phyloP scores from a whole-genome alignment of 2,888 invertebrate species.

The Oligia strigilis region DNA sequence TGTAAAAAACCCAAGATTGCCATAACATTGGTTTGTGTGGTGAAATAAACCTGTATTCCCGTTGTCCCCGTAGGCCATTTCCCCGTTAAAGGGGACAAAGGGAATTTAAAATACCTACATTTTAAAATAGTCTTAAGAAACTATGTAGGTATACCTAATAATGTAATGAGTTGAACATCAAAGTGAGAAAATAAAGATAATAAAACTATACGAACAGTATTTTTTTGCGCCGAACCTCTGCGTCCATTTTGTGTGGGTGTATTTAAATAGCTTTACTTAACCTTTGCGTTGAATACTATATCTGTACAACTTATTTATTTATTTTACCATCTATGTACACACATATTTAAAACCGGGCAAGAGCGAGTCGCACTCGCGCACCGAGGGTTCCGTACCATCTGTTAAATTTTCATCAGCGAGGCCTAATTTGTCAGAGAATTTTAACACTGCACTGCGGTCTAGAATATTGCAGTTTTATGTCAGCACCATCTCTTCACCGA shows the following conservation, averaged over 20 bases:
- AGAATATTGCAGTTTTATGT: too few species aligned
- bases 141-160: neutral
- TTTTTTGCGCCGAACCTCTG: neutral
- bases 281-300: neutral
- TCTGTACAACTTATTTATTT: too few species aligned
- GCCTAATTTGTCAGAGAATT: too few species aligned
- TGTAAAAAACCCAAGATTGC: constrained; percentile 11
- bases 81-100: too few species aligned
- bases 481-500: too few species aligned
- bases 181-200: constrained; percentile 17
- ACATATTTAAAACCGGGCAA: too few species aligned
- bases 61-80: too few species aligned
- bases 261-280: neutral
- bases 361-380: too few species aligned
- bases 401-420: too few species aligned
- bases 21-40: neutral
- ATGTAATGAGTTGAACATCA: neutral
- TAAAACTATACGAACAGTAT: neutral
- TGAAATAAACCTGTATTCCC: neutral
- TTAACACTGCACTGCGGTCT: too few species aligned
- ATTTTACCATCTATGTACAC: neutral
- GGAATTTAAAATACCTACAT: neutral
- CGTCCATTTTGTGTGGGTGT: neutral
- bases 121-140: neutral
- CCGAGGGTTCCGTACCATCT: too few species aligned